phyloP scores from a whole-genome alignment of 2,888 invertebrate genomes.

The Cremastobaeus sp. region DNA sequence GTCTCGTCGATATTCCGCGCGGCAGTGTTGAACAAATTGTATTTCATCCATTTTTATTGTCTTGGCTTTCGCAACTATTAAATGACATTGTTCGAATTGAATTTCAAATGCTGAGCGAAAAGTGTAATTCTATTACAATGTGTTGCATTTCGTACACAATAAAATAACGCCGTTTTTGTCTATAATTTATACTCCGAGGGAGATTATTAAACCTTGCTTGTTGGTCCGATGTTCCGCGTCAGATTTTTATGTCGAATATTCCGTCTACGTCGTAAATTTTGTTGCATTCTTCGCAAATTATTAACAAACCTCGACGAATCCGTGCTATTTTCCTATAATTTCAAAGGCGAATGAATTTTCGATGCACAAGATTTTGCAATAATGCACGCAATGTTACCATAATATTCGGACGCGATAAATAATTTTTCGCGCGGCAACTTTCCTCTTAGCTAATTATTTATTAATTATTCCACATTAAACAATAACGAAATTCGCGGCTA shows the following conservation, averaged over 20 bases:
- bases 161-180: conserved; percentile 46
- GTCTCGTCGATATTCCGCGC: conserved; percentile 47
- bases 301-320: conserved; percentile 35
- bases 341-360: no score
- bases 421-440: no score
- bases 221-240: conserved; percentile 42
- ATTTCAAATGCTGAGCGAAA: conserved; percentile 47
- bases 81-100: conserved; percentile 53
- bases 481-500: background rate
- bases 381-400: no score
- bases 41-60: conserved; percentile 53
- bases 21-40: conserved; percentile 31
- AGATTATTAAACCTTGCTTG: conserved; percentile 49
- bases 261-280: conserved; percentile 44
- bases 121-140: conserved; percentile 54
- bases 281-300: conserved; percentile 46
- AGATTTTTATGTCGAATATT: conserved; percentile 51
- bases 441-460: no score
- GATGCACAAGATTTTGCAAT: no score
- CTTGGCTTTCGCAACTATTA: conserved; percentile 40
- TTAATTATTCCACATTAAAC: background rate
- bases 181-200: conserved; percentile 52
- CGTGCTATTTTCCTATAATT: no score
- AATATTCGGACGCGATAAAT: no score
- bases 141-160: conserved; percentile 45